Evolutionary conservation across 2,797 vertebrate genomes (phyloP).

Genomic region (Pyrocephalus nanus): DNA sequence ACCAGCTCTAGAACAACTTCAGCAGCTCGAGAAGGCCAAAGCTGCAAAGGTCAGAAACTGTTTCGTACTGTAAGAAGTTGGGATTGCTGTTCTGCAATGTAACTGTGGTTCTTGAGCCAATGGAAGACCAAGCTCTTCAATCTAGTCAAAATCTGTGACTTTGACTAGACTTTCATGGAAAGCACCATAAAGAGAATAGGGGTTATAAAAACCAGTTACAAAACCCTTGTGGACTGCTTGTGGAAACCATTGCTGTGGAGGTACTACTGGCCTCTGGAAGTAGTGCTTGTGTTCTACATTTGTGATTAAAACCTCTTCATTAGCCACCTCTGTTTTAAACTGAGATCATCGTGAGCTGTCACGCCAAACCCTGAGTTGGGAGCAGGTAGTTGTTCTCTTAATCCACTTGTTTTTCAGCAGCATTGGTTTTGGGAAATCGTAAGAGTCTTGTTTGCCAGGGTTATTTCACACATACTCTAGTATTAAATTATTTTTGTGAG

Average conservation of each 20-base stretch:
- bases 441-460: not conserved
- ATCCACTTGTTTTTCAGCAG: not conserved
- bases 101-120: not conserved
- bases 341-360: not conserved
- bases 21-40: slow-evolving; percentile 96
- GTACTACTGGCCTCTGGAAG: slow-evolving; percentile 3
- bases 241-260: not conserved
- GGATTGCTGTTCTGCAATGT: not conserved
- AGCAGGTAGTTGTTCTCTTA: not conserved
- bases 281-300: not conserved
- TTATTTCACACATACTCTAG: not conserved
- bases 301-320: not conserved
- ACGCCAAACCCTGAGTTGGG: not conserved
- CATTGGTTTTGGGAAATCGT: not conserved
- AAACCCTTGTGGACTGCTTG: slow-evolving; percentile 4
- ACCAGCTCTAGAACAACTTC: slow-evolving; percentile 94
- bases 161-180: not conserved
- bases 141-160: not conserved
- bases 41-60: slow-evolving; percentile 87
- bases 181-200: not conserved
- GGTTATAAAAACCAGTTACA: not conserved
- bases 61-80: slow-evolving; percentile 31
- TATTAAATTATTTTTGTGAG: not conserved
- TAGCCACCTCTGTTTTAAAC: not conserved
- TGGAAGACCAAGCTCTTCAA: not conserved